Evolutionary conservation across 2,888 invertebrate species (phyloP).

Genomic region (Entomobrya multifasciata): DNA sequence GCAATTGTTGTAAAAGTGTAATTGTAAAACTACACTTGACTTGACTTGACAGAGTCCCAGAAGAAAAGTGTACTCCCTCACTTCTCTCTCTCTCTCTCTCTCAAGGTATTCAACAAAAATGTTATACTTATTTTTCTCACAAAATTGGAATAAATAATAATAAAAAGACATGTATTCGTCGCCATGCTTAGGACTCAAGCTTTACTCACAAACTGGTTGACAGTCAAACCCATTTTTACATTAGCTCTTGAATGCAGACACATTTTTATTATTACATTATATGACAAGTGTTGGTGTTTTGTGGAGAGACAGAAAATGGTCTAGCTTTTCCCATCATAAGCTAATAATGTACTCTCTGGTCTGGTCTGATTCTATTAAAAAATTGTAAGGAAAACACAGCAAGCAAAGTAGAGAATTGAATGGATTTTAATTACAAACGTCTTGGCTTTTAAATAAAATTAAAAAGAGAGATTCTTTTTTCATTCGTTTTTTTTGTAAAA

Average conservation of each 20-base stretch:
- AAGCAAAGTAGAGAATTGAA: conserved; percentile 53
- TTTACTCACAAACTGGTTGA: conserved; percentile 72
- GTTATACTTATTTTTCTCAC: conserved; percentile 73
- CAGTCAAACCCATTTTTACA: conserved; percentile 69
- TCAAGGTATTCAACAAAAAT: conserved; percentile 75
- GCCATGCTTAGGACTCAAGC: too few species aligned
- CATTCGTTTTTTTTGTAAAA: neutral
- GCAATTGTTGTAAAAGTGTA: neutral
- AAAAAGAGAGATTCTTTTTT: conserved; percentile 1
- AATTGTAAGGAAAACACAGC: conserved; percentile 51
- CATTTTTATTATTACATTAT: neutral
- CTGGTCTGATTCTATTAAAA: neutral
- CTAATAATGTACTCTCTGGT: conserved; percentile 4
- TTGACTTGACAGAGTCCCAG: neutral
- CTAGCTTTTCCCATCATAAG: conserved; percentile 65
- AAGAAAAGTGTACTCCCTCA: conserved; percentile 6
- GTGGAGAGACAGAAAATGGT: neutral
- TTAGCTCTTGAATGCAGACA: conserved; percentile 20
- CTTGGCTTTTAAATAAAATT: conserved; percentile 23
- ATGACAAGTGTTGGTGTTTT: too few species aligned
- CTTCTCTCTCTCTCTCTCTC: conserved; percentile 17
- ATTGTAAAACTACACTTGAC: conserved; percentile 14
- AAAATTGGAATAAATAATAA: conserved; percentile 62
- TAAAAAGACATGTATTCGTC: conserved; percentile 64
- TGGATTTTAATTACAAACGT: conserved; percentile 69